Evolutionary conservation across 2,113 vertebrate genomes (phyloP).

Genomic region (Clarias macrocephalus): DNA sequence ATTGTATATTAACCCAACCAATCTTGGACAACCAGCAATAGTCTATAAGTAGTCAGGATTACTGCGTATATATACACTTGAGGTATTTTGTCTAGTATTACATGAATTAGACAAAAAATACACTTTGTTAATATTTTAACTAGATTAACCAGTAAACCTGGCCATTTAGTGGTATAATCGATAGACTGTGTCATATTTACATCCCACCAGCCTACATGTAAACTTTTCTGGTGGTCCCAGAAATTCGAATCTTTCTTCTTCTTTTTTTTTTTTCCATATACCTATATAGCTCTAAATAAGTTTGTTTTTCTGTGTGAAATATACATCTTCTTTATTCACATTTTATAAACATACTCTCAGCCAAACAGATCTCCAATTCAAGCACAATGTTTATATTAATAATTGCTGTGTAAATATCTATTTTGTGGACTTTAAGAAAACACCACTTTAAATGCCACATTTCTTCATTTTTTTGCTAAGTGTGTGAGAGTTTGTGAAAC

Average conservation of each 20-base stretch:
- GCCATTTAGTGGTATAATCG: constrained; percentile 14
- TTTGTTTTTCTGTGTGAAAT: constrained; percentile 44
- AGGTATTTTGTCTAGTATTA: constrained; percentile 20
- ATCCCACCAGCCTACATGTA: constrained; percentile 20
- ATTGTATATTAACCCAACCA: background rate
- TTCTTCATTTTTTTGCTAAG: constrained; percentile 65
- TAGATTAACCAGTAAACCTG: constrained; percentile 18
- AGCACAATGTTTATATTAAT: constrained; percentile 68
- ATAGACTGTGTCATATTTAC: constrained; percentile 8
- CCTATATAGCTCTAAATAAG: constrained; percentile 29
- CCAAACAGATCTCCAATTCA: constrained; percentile 56
- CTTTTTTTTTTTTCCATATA: background rate
- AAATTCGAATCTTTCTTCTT: constrained; percentile 11
- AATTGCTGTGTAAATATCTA: constrained; percentile 62
- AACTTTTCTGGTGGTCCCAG: background rate
- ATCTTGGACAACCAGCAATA: constrained; percentile 12
- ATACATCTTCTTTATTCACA: constrained; percentile 29
- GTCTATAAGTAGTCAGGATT: constrained; percentile 4
- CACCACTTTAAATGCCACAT: constrained; percentile 50
- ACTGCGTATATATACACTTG: background rate
- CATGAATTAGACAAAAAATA: background rate
- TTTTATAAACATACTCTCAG: constrained; percentile 46
- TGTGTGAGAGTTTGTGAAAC: constrained; percentile 62
- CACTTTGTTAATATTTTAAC: constrained; percentile 31
- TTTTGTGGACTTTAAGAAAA: constrained; percentile 53